These are phyloP conservation scores for Rhynchomys soricoides DNA, from an alignment of 2,113 vertebrate species.

Conservation along the genomic window DNA sequence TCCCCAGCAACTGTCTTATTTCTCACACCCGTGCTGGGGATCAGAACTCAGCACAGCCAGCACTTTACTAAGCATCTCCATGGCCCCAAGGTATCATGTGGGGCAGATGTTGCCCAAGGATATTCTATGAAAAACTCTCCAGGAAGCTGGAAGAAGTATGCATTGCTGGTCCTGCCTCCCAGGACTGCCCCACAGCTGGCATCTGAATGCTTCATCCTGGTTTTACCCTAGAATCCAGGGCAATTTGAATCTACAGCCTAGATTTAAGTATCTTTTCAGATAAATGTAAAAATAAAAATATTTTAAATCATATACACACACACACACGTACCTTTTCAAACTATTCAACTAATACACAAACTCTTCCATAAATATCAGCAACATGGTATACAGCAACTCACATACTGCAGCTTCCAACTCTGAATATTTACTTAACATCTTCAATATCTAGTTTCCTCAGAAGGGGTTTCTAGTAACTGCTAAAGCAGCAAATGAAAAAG, in stretches of 20 bases:
- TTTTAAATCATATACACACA: neutral
- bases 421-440: neutral
- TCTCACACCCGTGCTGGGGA: neutral
- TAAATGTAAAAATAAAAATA: neutral
- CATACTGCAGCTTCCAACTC: neutral
- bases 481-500: slow-evolving; percentile 21
- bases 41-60: neutral
- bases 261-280: neutral
- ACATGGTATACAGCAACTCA: neutral
- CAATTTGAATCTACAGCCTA: neutral
- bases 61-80: neutral
- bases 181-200: neutral
- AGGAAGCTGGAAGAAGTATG: neutral
- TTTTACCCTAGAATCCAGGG: neutral
- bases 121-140: neutral
- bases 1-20: neutral
- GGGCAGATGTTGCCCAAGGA: neutral
- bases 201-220: neutral
- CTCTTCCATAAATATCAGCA: neutral
- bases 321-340: neutral
- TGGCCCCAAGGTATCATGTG: neutral
- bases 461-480: neutral
- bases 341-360: slow-evolving; percentile 4
- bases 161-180: neutral
- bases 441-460: neutral